Evolutionary conservation across 2,888 invertebrate genomes (phyloP).

Genomic region (Trimorus sp.): DNA sequence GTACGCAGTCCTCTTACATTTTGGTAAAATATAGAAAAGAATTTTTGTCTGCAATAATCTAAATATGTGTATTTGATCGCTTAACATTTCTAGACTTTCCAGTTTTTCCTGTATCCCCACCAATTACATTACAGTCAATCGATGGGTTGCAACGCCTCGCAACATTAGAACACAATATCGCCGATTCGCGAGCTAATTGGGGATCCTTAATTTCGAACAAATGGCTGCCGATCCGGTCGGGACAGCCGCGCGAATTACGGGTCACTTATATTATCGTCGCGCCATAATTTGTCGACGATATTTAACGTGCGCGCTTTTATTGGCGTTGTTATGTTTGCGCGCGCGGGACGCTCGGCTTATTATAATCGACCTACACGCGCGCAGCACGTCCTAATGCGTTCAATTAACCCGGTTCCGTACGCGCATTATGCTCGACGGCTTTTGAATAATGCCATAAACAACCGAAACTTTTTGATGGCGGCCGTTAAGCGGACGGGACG

Average conservation of each 20-base stretch:
- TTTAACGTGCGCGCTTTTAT: conserved; percentile 52
- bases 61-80: too few relatives aligned
- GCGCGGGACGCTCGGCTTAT: conserved; percentile 36
- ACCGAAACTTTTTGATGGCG: conserved; percentile 42
- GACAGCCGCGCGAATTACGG: conserved; percentile 41
- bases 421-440: conserved; percentile 46
- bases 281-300: conserved; percentile 40
- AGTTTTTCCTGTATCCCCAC: background rate
- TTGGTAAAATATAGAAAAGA: too few relatives aligned
- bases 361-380: conserved; percentile 46
- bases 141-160: conserved; percentile 58
- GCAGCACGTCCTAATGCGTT: conserved; percentile 32
- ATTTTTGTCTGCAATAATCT: too few relatives aligned
- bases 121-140: conserved; percentile 49
- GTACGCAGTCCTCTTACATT: too few relatives aligned
- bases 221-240: conserved; percentile 46
- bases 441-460: conserved; percentile 55
- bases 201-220: conserved; percentile 62
- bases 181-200: conserved; percentile 62
- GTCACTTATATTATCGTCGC: conserved; percentile 57
- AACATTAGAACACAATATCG: conserved; percentile 59
- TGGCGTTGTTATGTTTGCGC: conserved; percentile 50
- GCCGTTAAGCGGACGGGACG: conserved; percentile 27
- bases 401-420: conserved; percentile 35
- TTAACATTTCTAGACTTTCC: too few relatives aligned